Percentiles rank a stretch among this genome's conserved stretches.
Evolutionary conservation across 1,140 invertebrate species (phyloP).

Genomic region (Zaprionus gabonicus): DNA sequence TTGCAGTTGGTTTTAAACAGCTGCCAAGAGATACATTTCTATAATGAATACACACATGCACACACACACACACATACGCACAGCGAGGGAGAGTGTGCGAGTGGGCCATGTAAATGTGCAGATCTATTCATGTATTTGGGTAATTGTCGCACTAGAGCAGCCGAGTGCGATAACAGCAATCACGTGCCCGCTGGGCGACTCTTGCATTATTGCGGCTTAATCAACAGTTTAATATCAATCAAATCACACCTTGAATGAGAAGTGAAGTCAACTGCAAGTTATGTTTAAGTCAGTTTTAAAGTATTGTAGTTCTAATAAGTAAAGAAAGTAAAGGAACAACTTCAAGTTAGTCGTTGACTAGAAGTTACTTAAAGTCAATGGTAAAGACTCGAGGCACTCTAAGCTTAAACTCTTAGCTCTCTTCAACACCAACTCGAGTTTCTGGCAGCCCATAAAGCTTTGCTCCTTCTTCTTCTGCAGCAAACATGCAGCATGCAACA

Average conservation of each 20-base stretch:
- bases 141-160: slow-evolving; percentile 45
- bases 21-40: slow-evolving; percentile 46
- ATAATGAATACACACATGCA: slow-evolving; percentile 32
- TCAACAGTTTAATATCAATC: slow-evolving; percentile 3
- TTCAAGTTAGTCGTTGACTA: too few relatives aligned
- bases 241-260: neutral
- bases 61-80: slow-evolving; percentile 9
- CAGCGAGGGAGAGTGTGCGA: neutral
- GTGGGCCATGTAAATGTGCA: neutral
- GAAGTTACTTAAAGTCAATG: too few relatives aligned
- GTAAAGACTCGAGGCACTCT: too few relatives aligned
- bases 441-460: too few relatives aligned
- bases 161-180: neutral
- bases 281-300: neutral
- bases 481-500: neutral
- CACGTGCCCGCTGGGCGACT: slow-evolving; percentile 1
- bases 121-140: slow-evolving; percentile 11
- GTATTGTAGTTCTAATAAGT: neutral
- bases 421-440: too few relatives aligned
- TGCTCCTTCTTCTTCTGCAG: too few relatives aligned
- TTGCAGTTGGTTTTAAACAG: slow-evolving; percentile 44
- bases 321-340: too few relatives aligned
- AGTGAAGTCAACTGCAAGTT: neutral
- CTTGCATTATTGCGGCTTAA: slow-evolving; percentile 23
- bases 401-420: too few relatives aligned